Evolutionary conservation across 2,797 vertebrate species (phyloP).

Genomic region (Thaleichthys pacificus): DNA sequence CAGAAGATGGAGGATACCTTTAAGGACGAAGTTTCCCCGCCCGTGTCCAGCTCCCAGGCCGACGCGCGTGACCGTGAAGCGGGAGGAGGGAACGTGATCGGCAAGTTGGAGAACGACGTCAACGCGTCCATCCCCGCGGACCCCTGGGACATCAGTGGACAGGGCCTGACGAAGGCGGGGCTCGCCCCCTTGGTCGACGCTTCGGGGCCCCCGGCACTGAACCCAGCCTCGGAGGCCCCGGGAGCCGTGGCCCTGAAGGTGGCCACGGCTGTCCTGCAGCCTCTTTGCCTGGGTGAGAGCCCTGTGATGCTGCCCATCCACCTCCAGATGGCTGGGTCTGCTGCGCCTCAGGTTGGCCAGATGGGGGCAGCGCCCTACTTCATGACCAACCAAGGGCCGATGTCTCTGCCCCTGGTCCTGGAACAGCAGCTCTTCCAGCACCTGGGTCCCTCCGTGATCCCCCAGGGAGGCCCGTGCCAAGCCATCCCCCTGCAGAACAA

Average conservation of each 20-base stretch:
- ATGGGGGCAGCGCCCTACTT: conserved; percentile 84
- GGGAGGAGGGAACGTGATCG: conserved; percentile 41
- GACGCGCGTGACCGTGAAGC: conserved; percentile 56
- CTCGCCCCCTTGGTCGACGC: conserved; percentile 77
- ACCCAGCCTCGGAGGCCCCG: conserved; percentile 80
- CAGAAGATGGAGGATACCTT: conserved; percentile 83
- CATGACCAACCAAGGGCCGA: conserved; percentile 80
- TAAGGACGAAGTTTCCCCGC: conserved; percentile 77
- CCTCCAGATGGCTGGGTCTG: conserved; percentile 74
- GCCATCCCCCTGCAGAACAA: conserved; percentile 79
- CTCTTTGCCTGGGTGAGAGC: conserved; percentile 79
- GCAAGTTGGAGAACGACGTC: conserved; percentile 83
- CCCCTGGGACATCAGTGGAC: conserved; percentile 80
- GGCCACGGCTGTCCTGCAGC: conserved; percentile 77
- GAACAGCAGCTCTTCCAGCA: conserved; percentile 83
- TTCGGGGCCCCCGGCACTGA: conserved; percentile 78
- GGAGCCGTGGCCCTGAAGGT: conserved; percentile 78
- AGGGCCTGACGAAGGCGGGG: conserved; percentile 84
- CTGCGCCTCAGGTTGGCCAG: conserved; percentile 80
- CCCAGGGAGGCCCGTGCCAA: conserved; percentile 76
- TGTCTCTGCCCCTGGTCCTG: conserved; percentile 77
- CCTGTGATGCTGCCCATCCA: conserved; percentile 80
- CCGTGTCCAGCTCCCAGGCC: conserved; percentile 75
- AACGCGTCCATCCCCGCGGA: conserved; percentile 78
- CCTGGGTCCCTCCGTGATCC: conserved; percentile 83